Percentiles rank a stretch among this genome's conserved stretches.
These are phyloP conservation scores for Plodia interpunctella DNA, from an alignment of 1,140 invertebrate species.

Conservation along the genomic window DNA sequence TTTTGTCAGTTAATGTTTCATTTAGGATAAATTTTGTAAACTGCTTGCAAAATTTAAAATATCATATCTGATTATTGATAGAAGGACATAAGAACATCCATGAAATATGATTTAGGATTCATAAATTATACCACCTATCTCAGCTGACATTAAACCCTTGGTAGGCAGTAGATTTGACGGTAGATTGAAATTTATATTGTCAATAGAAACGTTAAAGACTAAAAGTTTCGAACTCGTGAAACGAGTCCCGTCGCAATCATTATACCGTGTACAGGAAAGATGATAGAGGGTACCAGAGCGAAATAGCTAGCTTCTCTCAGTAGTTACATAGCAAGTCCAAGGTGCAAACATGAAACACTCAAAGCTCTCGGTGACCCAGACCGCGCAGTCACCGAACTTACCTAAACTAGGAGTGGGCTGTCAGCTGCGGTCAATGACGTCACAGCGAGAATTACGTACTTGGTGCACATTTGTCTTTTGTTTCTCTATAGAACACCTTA, in stretches of 20 bases:
- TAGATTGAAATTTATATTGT: too few relatives aligned
- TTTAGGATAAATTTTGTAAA: too few relatives aligned
- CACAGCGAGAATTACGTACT: neutral
- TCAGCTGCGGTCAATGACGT: neutral
- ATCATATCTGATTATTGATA: too few relatives aligned
- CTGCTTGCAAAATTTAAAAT: too few relatives aligned
- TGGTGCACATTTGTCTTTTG: neutral
- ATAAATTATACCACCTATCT: too few relatives aligned
- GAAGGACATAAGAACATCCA: too few relatives aligned
- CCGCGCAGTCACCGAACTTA: conserved; percentile 58
- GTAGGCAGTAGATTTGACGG: too few relatives aligned
- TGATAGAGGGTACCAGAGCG: conserved; percentile 72
- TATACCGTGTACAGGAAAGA: conserved; percentile 69
- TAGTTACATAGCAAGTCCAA: conserved; percentile 78
- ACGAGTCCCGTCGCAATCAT: conserved; percentile 72
- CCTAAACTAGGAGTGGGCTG: conserved; percentile 36
- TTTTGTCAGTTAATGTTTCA: too few relatives aligned
- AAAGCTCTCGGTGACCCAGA: conserved; percentile 75
- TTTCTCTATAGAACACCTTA: neutral
- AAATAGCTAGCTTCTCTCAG: conserved; percentile 72
- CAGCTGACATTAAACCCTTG: too few relatives aligned
- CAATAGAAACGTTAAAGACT: neutral
- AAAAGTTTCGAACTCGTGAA: conserved; percentile 29
- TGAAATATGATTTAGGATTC: too few relatives aligned
- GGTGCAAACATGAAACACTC: conserved; percentile 79